Base-by-base conservation (phyloP, 2,113 vertebrate species). In the Petaurus breviceps region DNA sequence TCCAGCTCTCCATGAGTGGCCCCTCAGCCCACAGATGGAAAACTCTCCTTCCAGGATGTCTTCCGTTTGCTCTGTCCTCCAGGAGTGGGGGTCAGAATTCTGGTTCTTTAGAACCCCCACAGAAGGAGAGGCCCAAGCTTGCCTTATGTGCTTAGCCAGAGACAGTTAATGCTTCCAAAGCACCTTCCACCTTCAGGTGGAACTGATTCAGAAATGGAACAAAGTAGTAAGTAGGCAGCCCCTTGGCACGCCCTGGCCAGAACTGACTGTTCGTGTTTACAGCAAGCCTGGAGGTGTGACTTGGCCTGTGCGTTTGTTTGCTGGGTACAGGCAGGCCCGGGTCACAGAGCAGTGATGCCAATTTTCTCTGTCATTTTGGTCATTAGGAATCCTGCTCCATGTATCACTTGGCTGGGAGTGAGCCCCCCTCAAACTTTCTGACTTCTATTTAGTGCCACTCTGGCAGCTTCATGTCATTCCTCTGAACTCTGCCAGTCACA, bases 221-320 rank as follows among this genome's bases (percentile, higher is more conserved):
- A 96, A 92, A 96, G 93, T 77, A 96, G 49, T 95, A 93, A 61
- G 90, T 98, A 90, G 94, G 97, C 96, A 93, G 96, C 93, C 91
- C 95, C 77, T 93, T 61, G 54, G 28, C 95, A 94, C 92, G 96
- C 95, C 94, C 43, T 93, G 95, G 77, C 50, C 89, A 95, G 92
- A 43, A 54, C 68, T 95, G n/a, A n/a, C n/a, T 94, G 92, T 94
- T 93, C 93, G 91, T 49, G n/a, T 95, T 54, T 55, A 94, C 84
- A 93, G n/a, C 23, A 91, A 46, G 94, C 47, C 93, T 95, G 96
- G 90, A 94, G 92, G 92, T 93, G 92, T 51, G 94, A 92, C 46
- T 90, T 96, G 92, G 37, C 31, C 19, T 96, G 97, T 91, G 51
- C 90, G 3, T 93, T 95, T 93, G 55, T 92, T 97, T 96, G 54